These are phyloP conservation scores for Syrmaticus mikado DNA, from an alignment of 2,113 vertebrate species.

Conservation along the genomic window DNA sequence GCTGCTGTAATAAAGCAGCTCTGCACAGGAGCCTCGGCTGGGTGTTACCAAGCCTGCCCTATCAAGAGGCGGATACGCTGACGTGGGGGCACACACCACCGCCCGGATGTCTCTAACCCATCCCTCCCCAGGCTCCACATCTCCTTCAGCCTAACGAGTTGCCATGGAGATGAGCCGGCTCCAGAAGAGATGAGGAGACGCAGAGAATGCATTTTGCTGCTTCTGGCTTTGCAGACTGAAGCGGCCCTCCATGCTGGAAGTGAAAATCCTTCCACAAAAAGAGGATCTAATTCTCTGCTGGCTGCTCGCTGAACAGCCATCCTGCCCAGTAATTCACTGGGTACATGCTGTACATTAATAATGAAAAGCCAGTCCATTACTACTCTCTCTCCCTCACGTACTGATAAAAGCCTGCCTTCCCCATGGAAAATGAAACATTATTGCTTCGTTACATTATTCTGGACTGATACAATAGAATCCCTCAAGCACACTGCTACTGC, in stretches of 20 bases:
- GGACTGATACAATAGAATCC: background rate
- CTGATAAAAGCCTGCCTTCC: slow-evolving; percentile 22
- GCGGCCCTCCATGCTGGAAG: background rate
- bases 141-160: slow-evolving; percentile 84
- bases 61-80: slow-evolving; percentile 73
- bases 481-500: background rate
- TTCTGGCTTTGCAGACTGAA: slow-evolving; percentile 23
- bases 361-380: slow-evolving; percentile 53
- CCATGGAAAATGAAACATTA: slow-evolving; percentile 11
- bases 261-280: background rate
- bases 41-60: slow-evolving; percentile 81
- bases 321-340: background rate
- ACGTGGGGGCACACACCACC: slow-evolving; percentile 80
- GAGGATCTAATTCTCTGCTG: background rate
- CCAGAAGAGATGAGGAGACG: slow-evolving; percentile 69
- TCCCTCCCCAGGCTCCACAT: slow-evolving; percentile 66
- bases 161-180: slow-evolving; percentile 86
- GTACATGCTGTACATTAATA: slow-evolving; percentile 19
- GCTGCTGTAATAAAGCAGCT: slow-evolving; percentile 70
- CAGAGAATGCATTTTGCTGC: slow-evolving; percentile 66
- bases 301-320: background rate
- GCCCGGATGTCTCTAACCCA: slow-evolving; percentile 65
- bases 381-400: background rate
- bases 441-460: background rate
- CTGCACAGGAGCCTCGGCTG: slow-evolving; percentile 69